Percentiles rank a stretch among this genome's conserved stretches.
These are phyloP conservation scores for Lepidothrix coronata DNA, from an alignment of 2,113 vertebrate species.

Conservation along the genomic window DNA sequence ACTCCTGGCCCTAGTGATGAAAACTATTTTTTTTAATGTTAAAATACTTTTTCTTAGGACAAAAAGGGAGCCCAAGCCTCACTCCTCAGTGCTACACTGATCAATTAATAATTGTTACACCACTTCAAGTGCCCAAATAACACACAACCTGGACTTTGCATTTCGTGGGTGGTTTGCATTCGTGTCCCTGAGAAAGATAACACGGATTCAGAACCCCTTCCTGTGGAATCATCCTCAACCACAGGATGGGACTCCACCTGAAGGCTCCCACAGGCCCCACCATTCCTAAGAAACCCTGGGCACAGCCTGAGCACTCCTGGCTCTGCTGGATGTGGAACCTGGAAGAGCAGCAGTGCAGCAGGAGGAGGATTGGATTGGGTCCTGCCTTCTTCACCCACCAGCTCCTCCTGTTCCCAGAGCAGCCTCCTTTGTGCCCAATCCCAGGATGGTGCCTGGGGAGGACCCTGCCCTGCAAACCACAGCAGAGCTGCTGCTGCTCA, in stretches of 20 bases:
- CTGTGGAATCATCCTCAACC: background rate
- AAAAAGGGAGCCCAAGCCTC: background rate
- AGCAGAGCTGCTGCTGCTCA: background rate
- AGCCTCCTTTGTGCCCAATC: conserved; percentile 6
- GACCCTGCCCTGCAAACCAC: background rate
- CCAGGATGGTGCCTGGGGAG: background rate
- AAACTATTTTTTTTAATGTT: background rate
- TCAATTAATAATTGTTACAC: background rate
- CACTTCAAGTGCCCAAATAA: background rate
- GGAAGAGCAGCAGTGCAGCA: conserved; percentile 11
- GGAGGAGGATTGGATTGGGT: background rate
- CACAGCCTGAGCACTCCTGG: background rate
- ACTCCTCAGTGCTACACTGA: background rate
- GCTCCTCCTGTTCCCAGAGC: background rate
- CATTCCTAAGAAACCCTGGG: background rate
- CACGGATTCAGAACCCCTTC: conserved; percentile 8
- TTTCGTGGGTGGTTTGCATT: conserved; percentile 19
- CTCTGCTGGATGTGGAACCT: background rate
- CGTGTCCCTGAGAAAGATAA: background rate
- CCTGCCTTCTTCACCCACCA: background rate
- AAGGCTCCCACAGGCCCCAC: background rate
- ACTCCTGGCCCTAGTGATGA: background rate
- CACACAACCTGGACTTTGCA: conserved; percentile 20
- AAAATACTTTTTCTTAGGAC: background rate
- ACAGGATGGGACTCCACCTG: background rate